A percentile compares a stretch with the other conserved stretches of the same genome.
Conservation (phyloP, 2,797 vertebrate genomes). For the Sarcophilus harrisii region DNA sequence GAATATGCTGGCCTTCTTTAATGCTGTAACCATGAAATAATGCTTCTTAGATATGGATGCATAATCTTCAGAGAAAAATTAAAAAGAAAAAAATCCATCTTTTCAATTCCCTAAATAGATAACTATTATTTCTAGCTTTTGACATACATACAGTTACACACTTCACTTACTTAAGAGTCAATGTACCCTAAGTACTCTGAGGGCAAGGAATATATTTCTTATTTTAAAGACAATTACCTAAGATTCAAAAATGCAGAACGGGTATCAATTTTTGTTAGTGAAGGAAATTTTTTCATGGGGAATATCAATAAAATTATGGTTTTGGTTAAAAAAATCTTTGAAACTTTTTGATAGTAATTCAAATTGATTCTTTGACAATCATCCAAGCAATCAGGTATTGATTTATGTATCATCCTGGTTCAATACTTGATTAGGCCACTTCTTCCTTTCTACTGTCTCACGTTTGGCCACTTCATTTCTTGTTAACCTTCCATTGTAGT, state of each 20-base stretch:
- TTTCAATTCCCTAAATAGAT: background rate
- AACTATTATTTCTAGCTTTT: background rate
- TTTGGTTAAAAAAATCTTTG: background rate
- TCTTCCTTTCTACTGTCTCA: conserved; percentile 12
- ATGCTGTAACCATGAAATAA: conserved; percentile 34
- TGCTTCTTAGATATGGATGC: conserved; percentile 5
- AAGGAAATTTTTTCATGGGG: background rate
- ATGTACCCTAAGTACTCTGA: background rate
- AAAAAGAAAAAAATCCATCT: background rate
- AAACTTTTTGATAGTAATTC: conserved; percentile 10
- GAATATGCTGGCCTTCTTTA: conserved; percentile 7
- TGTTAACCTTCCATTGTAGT: conserved; percentile 6
- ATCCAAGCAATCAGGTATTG: conserved; percentile 20
- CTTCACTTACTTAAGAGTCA: conserved; percentile 46
- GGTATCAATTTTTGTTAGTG: background rate
- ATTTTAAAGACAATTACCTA: background rate
- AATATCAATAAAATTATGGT: background rate
- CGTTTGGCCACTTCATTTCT: background rate
- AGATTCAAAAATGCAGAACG: background rate
- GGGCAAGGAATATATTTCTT: background rate
- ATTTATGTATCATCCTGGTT: conserved; percentile 9
- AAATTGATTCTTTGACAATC: conserved; percentile 31
- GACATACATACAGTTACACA: background rate
- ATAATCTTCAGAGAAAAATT: conserved; percentile 56
- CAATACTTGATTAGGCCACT: background rate